phyloP scores from a whole-genome alignment of 53 echinoderm and acorn worm genomes.

The Echinarachnius parma region DNA sequence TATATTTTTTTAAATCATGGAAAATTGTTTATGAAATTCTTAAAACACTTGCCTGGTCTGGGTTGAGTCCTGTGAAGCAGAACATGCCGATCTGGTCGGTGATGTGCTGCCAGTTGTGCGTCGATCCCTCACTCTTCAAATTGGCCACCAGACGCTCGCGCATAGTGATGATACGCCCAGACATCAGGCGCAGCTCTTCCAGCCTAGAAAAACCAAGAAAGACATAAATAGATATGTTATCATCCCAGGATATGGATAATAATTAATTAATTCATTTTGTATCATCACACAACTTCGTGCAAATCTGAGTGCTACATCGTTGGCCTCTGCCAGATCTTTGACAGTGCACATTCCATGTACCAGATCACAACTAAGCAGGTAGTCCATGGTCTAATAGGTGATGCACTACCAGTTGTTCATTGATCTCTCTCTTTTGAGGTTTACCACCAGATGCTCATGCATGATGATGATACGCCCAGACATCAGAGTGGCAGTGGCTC shows the following conservation, averaged over 20 bases:
- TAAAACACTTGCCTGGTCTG: conserved; percentile 91
- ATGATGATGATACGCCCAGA: conserved; percentile 91
- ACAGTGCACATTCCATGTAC: no score
- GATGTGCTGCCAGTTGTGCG: conserved; percentile 93
- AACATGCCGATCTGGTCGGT: conserved; percentile 99
- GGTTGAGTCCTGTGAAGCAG: conserved; percentile 93
- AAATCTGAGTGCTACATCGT: no score
- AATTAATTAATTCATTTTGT: no score
- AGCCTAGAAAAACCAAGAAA: conserved; percentile 66
- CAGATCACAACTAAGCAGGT: no score
- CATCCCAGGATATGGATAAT: no score
- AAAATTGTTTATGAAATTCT: no score
- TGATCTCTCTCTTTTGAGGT: conserved; percentile 86
- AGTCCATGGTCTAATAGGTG: conserved; percentile 95
- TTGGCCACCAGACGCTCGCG: conserved; percentile 90
- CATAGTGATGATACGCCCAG: conserved; percentile 93
- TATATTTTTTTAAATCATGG: no score
- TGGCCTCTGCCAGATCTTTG: no score
- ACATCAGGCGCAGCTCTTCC: conserved; percentile 84
- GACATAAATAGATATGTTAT: no score
- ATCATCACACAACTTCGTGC: no score
- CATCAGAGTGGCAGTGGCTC: conserved; percentile 89
- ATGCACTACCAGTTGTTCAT: conserved; percentile 91
- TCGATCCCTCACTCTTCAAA: conserved; percentile 84
- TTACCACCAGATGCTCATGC: conserved; percentile 89